These are phyloP conservation scores for Galbula dea DNA, from an alignment of 2,113 vertebrate genomes.

Conservation along the genomic window DNA sequence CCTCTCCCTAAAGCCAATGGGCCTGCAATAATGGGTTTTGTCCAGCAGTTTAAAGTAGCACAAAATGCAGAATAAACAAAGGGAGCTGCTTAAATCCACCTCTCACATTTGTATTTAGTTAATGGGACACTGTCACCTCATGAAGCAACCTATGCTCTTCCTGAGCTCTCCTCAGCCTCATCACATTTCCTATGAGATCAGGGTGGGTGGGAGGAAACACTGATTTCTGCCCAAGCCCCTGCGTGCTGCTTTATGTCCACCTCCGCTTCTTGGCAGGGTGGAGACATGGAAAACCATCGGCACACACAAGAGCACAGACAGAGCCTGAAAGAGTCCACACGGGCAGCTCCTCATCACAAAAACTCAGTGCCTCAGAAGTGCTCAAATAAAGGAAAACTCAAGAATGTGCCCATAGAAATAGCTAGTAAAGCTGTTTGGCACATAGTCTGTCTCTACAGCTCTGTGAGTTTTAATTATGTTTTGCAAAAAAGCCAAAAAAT, in stretches of 20 bases:
- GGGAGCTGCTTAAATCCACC: neutral
- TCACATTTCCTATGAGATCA: neutral
- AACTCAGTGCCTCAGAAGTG: neutral
- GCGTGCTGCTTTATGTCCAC: neutral
- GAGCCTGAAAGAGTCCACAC: rapidly evolving
- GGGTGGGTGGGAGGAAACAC: neutral
- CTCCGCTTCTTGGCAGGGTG: neutral
- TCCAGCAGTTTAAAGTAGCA: neutral
- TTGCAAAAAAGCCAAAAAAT: neutral
- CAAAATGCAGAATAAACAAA: neutral
- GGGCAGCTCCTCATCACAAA: neutral
- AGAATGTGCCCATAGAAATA: neutral
- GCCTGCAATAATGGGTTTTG: neutral
- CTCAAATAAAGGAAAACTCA: neutral
- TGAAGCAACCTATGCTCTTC: rapidly evolving
- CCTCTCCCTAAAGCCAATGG: neutral
- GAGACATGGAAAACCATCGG: neutral
- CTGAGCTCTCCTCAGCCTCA: neutral
- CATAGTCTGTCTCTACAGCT: neutral
- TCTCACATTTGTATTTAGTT: neutral
- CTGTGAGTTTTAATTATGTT: neutral
- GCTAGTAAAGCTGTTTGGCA: neutral
- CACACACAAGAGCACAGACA: rapidly evolving
- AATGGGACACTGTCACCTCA: neutral
- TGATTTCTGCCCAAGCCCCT: neutral